Percentiles rank a stretch among this genome's conserved stretches.
Evolutionary conservation across 2,797 vertebrate genomes (phyloP).

Genomic region (Sparus aurata): DNA sequence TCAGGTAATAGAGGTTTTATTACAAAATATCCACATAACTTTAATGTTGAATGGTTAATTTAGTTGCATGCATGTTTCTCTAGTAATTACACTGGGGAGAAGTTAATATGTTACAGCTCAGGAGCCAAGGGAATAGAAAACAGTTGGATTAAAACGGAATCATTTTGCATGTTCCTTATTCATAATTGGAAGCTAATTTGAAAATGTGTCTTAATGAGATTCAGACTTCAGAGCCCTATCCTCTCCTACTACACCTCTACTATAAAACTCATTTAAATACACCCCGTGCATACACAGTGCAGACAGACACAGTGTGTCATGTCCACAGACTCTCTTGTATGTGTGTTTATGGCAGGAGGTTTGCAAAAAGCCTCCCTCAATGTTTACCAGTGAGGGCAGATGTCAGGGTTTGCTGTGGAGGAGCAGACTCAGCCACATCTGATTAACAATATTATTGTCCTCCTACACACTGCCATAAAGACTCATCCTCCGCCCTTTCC

Average conservation of each 20-base stretch:
- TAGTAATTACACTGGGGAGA: conserved; percentile 53
- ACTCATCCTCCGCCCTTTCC: conserved; percentile 27
- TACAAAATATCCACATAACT: background rate
- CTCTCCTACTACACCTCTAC: conserved; percentile 22
- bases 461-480: conserved; percentile 71
- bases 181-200: conserved; percentile 75
- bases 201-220: conserved; percentile 70
- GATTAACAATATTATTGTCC: conserved; percentile 87
- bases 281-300: conserved; percentile 33
- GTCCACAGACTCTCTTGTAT: conserved; percentile 48
- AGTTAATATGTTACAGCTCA: conserved; percentile 46
- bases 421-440: conserved; percentile 86
- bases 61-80: conserved; percentile 37
- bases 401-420: conserved; percentile 79
- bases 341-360: conserved; percentile 70
- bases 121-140: conserved; percentile 51
- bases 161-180: conserved; percentile 59
- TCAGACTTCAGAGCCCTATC: conserved; percentile 49
- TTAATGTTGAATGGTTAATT: conserved; percentile 17
- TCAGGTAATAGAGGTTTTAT: conserved; percentile 29
- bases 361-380: conserved; percentile 73
- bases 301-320: conserved; percentile 46
- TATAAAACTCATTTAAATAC: conserved; percentile 42
- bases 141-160: conserved; percentile 43
- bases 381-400: conserved; percentile 79